Conservation (phyloP, 2,113 vertebrate genomes). For the Strix aluco region DNA sequence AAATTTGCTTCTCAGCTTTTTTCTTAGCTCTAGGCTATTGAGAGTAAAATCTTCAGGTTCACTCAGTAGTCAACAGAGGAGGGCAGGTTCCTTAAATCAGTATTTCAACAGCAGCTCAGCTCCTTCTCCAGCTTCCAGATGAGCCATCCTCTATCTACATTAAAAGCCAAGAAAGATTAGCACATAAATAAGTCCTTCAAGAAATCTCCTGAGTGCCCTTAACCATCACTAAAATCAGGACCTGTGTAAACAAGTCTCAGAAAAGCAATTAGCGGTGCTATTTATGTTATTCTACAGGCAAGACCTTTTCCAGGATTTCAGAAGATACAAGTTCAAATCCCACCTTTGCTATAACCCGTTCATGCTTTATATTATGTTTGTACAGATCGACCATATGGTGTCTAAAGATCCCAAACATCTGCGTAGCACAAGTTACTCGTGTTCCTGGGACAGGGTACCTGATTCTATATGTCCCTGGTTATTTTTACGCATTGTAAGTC, state of each 20-base stretch:
- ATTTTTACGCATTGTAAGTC: constrained; percentile 1
- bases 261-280: constrained; percentile 20
- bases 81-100: not conserved
- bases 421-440: not conserved
- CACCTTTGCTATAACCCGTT: not conserved
- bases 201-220: not conserved
- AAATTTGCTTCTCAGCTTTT: not conserved
- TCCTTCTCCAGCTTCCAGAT: not conserved
- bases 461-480: not conserved
- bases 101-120: not conserved
- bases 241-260: not conserved
- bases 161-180: not conserved
- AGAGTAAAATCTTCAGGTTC: not conserved
- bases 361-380: not conserved
- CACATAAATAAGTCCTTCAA: not conserved
- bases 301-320: not conserved
- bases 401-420: not conserved
- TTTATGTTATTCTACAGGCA: not conserved
- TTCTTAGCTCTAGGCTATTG: not conserved
- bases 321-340: not conserved
- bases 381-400: not conserved
- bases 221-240: not conserved
- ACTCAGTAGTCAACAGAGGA: not conserved
- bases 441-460: not conserved
- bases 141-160: not conserved